These are phyloP conservation scores for Scolanthus callimorphus DNA, from an alignment of 92 coral and sea anemone genomes.

Conservation along the genomic window DNA sequence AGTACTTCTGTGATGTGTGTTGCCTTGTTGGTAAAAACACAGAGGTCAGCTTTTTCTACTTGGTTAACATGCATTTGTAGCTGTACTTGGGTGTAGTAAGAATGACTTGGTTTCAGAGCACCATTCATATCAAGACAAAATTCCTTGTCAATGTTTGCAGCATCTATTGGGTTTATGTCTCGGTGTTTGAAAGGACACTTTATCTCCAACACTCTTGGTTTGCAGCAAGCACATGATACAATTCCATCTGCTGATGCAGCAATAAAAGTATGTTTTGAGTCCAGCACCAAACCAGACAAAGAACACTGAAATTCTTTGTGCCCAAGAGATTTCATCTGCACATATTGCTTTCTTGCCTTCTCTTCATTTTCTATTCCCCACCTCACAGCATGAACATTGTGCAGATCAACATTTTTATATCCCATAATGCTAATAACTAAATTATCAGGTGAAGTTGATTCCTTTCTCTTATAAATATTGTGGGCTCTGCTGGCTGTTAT, in stretches of 20 bases:
- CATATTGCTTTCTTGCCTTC: constrained; percentile 4
- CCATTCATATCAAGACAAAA: constrained; percentile 34
- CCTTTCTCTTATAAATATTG: constrained; percentile 1
- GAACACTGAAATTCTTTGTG: not conserved
- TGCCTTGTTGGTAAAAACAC: constrained; percentile 21
- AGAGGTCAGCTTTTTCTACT: not conserved
- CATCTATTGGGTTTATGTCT: constrained; percentile 1
- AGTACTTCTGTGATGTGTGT: constrained; percentile 17
- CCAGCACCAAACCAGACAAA: constrained; percentile 31
- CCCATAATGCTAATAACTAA: constrained; percentile 21
- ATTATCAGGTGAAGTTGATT: constrained; percentile 20
- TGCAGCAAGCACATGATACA: constrained; percentile 22
- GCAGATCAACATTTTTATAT: constrained; percentile 4
- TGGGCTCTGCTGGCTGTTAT: constrained; percentile 30
- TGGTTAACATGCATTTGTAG: constrained; percentile 36
- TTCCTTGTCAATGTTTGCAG: constrained; percentile 13
- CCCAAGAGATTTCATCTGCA: not conserved
- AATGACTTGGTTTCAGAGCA: constrained; percentile 18
- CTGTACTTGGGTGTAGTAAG: constrained; percentile 48
- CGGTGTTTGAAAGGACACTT: constrained; percentile 26
- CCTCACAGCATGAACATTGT: not conserved
- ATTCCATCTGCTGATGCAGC: constrained; percentile 27
- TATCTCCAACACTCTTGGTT: constrained; percentile 10
- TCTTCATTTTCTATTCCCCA: constrained; percentile 29
- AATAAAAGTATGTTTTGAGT: constrained; percentile 2